Base-by-base conservation (phyloP, 2,113 vertebrate genomes). In the Oncorhynchus clarkii region DNA sequence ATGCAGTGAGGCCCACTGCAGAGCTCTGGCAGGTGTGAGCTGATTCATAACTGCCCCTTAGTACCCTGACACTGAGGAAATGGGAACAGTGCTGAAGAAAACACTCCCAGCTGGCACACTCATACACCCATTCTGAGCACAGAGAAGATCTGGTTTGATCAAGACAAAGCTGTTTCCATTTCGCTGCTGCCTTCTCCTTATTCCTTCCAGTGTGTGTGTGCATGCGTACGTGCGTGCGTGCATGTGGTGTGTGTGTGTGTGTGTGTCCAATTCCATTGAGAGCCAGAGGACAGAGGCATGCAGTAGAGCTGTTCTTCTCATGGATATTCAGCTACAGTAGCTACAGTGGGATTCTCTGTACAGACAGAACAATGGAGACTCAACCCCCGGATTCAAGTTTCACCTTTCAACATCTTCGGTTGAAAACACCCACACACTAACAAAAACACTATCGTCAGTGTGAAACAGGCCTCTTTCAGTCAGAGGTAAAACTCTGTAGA, bases 71-170 rank as follows among this genome's bases (percentile, higher is more conserved):
- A 45, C 39, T 45, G 39, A 2, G 39, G 39, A 45, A 45, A 45
- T 45, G 39, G 39, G 2, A 9, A 45, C 39, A 45, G 39, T 45
- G 39, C 39, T 45, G 39, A 45, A 11, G 39, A 45, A 45, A 45
- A 45, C 39, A 45, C 9, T 45, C 9, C 39, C 12, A 9, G 39
- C 39, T 45, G 39, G 39, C 9, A 45, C 39, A 45, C 39, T 11
- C 39, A 45, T 11, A 45, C 2, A 45, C 39, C 39, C 39, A 45
- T 45, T 45, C 39, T 45, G 39, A 45, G 9, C 39, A 45, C 39
- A 11, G 74, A 71, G 80, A 79, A 0, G 0, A 87, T 57, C 74
- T 72, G 75, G 82, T 84, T 88, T 70, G 71, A 84, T 87, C 76
- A 78, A 78, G 73, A 26, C 67, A 78, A 0, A 72, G 65, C 67